Evolutionary conservation across 64 coral and sea anemone genomes (phyloP).

Genomic region (Stichodactyla mertensii): DNA sequence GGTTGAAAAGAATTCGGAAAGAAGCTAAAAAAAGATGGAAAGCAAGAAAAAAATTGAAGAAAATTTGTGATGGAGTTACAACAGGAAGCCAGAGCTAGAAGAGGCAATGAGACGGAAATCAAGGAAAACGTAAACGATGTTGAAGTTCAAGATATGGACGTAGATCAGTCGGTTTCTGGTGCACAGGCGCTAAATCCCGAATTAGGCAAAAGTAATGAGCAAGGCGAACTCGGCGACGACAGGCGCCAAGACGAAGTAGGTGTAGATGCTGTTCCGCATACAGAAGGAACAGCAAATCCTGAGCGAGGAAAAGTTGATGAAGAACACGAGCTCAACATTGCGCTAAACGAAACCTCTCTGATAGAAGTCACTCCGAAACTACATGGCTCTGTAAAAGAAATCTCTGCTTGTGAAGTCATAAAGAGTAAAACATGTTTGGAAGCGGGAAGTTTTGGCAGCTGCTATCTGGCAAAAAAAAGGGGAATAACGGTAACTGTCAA

Average conservation of each 20-base stretch:
- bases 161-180: neutral
- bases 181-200: neutral
- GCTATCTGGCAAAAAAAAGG: constrained; percentile 51
- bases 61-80: neutral
- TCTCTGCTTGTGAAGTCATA: constrained; percentile 14
- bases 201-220: neutral
- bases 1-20: constrained; percentile 23
- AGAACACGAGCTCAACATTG: too few species aligned
- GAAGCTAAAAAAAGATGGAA: constrained; percentile 41
- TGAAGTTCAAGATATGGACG: constrained; percentile 11
- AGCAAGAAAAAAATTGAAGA: constrained; percentile 7
- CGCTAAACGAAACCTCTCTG: neutral
- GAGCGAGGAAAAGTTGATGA: neutral
- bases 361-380: neutral
- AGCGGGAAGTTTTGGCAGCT: constrained; percentile 16
- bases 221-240: neutral
- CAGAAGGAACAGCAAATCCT: neutral
- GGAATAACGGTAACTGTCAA: constrained; percentile 45
- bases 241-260: neutral
- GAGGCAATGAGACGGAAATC: neutral
- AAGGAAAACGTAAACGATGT: neutral
- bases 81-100: neutral
- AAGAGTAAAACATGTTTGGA: constrained; percentile 4
- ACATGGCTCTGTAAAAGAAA: constrained; percentile 19
- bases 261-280: neutral